Evolutionary conservation across 1,140 invertebrate species (phyloP).

Genomic region (Drosophila santomea): DNA sequence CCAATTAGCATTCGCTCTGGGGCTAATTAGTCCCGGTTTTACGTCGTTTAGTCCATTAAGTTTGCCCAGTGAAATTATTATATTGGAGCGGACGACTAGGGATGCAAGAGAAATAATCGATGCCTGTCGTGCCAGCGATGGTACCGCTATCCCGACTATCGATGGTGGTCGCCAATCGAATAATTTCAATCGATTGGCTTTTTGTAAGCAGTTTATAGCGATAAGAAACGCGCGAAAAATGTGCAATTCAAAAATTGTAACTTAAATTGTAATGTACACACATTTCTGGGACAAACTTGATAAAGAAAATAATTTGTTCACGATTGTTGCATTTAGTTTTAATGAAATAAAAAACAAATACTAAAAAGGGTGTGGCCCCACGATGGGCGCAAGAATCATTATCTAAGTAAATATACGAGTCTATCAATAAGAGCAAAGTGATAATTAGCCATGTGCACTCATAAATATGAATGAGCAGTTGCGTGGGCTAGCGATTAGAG

Average conservation of each 20-base stretch:
- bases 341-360: too few relatives aligned
- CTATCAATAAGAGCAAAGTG: conserved; percentile 1
- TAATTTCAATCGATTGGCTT: too few relatives aligned
- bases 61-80: conserved; percentile 22
- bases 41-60: conserved; percentile 1
- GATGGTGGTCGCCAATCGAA: neutral
- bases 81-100: conserved; percentile 19
- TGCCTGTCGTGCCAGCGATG: neutral
- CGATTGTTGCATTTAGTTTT: too few relatives aligned
- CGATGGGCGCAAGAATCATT: neutral
- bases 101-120: conserved; percentile 18
- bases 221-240: too few relatives aligned
- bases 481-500: conserved; percentile 16
- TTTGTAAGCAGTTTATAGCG: neutral
- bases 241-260: too few relatives aligned
- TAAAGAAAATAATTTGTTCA: neutral
- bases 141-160: conserved; percentile 2
- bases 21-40: conserved; percentile 1
- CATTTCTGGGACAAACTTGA: too few relatives aligned
- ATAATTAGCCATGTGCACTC: conserved; percentile 19
- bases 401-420: conserved; percentile 9
- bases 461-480: conserved; percentile 25
- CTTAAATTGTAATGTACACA: too few relatives aligned
- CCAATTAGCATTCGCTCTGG: neutral
- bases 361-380: neutral